Percentiles rank a stretch among this genome's conserved stretches.
Conservation (phyloP, 2,797 vertebrate species). For the Cynodonichthys magdalenae region DNA sequence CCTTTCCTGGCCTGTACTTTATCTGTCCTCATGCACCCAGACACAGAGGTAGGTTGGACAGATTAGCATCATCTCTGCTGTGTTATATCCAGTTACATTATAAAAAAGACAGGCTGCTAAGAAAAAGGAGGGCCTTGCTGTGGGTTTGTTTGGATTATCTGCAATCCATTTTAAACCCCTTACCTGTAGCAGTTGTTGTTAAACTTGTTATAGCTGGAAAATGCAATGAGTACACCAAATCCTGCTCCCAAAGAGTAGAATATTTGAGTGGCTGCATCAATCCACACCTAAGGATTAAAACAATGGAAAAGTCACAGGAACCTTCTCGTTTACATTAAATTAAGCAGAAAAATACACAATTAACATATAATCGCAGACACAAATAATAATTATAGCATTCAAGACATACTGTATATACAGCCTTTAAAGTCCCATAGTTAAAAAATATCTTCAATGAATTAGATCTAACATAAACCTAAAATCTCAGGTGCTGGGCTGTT, state of each 20-base stretch:
- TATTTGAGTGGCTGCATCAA: constrained; percentile 98
- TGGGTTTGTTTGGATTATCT: constrained; percentile 15
- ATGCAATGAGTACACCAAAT: constrained; percentile 97
- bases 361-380: not conserved
- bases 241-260: constrained; percentile 98
- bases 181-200: constrained; percentile 99
- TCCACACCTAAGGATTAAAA: constrained; percentile 88
- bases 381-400: too few species aligned
- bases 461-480: too few species aligned
- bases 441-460: too few species aligned
- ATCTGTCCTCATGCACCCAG: constrained; percentile 44
- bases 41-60: constrained; percentile 27
- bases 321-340: not conserved
- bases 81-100: constrained; percentile 38
- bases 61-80: constrained; percentile 52
- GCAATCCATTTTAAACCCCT: constrained; percentile 34
- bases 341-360: constrained; percentile 1
- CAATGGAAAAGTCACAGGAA: constrained; percentile 24
- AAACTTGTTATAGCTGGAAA: constrained; percentile 99
- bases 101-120: constrained; percentile 12
- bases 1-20: constrained; percentile 38
- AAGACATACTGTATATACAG: too few species aligned
- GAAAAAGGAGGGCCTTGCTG: constrained; percentile 25
- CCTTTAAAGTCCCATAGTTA: not conserved
- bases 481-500: not conserved